Conservation (phyloP, 2,113 vertebrate genomes). For the Peromyscus maniculatus region DNA sequence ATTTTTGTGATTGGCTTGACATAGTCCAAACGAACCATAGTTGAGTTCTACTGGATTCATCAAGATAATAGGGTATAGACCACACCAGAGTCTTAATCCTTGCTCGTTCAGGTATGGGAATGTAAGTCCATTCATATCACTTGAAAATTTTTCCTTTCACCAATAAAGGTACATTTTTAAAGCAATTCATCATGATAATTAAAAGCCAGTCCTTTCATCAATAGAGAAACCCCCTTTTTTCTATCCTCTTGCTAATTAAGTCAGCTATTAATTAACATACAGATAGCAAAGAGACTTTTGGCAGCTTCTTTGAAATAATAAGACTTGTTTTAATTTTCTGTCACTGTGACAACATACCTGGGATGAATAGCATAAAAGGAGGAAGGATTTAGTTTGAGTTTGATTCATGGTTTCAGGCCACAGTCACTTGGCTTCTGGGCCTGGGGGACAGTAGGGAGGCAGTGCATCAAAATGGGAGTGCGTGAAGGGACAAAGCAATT, state of each 20-base stretch:
- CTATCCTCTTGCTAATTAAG: conserved; percentile 39
- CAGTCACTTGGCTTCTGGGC: neutral
- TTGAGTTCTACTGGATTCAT: too few species aligned
- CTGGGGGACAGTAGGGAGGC: neutral
- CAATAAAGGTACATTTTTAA: neutral
- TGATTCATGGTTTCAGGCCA: neutral
- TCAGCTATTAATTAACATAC: conserved; percentile 44
- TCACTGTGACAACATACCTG: neutral
- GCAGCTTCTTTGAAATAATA: neutral
- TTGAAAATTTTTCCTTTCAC: conserved; percentile 15
- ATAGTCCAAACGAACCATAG: neutral
- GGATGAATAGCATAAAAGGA: neutral
- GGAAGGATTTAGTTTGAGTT: neutral
- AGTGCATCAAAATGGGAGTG: neutral
- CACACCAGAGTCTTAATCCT: neutral
- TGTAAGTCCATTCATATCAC: neutral
- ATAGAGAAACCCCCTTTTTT: conserved; percentile 36
- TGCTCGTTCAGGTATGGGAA: neutral
- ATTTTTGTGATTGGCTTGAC: neutral
- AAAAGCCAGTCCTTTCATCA: conserved; percentile 48
- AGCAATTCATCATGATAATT: conserved; percentile 49
- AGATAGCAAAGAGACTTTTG: conserved; percentile 26
- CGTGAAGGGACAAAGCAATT: neutral
- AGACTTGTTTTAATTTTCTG: neutral
- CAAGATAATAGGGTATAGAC: neutral